phyloP scores from a whole-genome alignment of 2,888 invertebrate species.

The Coelogynopora nodosa region DNA sequence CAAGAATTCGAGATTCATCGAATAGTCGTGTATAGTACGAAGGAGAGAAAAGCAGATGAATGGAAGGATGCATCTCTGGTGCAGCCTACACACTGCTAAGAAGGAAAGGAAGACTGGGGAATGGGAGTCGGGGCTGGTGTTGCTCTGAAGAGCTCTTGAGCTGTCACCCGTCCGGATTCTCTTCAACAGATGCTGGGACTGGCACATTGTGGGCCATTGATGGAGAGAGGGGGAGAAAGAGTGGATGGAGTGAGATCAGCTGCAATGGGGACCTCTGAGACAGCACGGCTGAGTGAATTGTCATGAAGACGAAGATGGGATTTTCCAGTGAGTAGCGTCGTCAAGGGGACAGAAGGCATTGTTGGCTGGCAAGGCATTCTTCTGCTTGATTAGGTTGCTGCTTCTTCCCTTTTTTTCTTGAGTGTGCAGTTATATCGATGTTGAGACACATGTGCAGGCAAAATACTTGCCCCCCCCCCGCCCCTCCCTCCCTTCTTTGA shows the following conservation, averaged over 20 bases:
- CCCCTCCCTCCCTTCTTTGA: neutral
- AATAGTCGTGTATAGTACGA: no score
- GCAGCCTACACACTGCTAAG: no score
- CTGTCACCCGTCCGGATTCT: neutral
- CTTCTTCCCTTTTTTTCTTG: neutral
- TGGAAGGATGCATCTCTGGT: no score
- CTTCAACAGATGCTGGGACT: neutral
- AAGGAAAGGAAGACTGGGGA: neutral
- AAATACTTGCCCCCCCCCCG: neutral
- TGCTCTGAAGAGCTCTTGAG: conserved; percentile 7
- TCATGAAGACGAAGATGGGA: neutral
- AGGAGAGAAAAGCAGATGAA: no score
- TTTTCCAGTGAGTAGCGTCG: conserved; percentile 15
- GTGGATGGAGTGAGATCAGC: neutral
- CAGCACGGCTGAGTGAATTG: neutral
- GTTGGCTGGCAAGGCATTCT: conserved; percentile 10
- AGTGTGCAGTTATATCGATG: neutral
- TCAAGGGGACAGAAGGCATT: conserved; percentile 5
- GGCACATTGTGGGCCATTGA: neutral
- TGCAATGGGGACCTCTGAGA: neutral
- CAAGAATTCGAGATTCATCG: no score
- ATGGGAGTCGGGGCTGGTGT: neutral
- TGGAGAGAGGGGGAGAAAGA: neutral
- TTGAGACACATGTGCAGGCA: neutral
- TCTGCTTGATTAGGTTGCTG: neutral